Base-by-base conservation (phyloP, 2,113 vertebrate species). In the Eolophus roseicapilla region DNA sequence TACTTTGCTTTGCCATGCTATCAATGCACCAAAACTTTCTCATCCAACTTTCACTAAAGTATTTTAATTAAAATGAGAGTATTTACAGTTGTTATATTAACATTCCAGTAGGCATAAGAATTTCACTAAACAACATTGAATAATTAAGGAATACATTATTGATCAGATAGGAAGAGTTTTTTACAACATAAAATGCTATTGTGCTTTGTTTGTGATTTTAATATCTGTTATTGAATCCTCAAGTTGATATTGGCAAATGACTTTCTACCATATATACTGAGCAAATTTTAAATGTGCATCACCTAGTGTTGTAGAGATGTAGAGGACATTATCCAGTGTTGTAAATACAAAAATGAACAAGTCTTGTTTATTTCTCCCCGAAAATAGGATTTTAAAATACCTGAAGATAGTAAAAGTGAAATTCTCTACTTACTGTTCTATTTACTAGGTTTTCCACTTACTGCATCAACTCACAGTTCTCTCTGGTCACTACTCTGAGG, bases 61-160 rank as follows among this genome's bases (percentile, higher is more conserved):
- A 95, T 95, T 97, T 96, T 88, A 97, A 97, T 97, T 97, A 97
- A 97, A 98, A 97, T 94, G 70, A 74, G 60, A 95, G 63, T 96
- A 97, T 97, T 98, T 98, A 96, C 89, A 79, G 82, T 97, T 96
- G 94, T 96, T 96, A 96, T 95, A 95, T 92, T 96, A 93, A 96
- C 94, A 97, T 98, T 98, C 87, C 62, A 97, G 94, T 89, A 94
- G 83, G 73, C 57, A 88, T 96, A 94, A 88, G 97, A 97, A 69
- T 97, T 98, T 98, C 97, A 97, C 92, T 96, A 96, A 97, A 96
- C 94, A 96, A 97, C 97, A 97, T 94, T 96, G 86, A 96, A 94
- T 97, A 97, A 96, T 98, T 97, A 97, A 93, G 80, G 74, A 90
- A 98, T 98, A 96, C 94, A 98, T 98, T 97, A 98, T 97, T 97